Base-by-base conservation (phyloP, 2,888 invertebrate species). In the Mimachlamys varia region DNA sequence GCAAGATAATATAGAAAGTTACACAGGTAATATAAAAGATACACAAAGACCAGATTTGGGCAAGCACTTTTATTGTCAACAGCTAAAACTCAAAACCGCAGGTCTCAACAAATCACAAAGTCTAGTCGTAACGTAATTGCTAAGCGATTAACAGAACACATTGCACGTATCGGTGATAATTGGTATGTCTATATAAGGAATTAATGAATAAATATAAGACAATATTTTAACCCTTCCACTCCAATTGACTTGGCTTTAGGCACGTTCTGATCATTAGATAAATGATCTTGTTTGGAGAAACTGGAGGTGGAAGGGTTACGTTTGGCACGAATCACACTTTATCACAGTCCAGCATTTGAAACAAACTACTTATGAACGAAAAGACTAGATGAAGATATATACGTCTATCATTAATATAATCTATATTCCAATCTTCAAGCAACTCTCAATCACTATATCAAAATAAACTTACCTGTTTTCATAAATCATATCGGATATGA, bases 311-410 rank as follows among this genome's bases (percentile, higher is more conserved):
- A 76, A 76, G 33, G 76, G 76, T 76, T 33, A 76, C 13, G 17
- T 76, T 76, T 76, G 76, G 76, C 76, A 76, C 76, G 33, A 76
- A 76, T 13, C 76, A 76, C 76, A 76, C 76, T 33, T 27, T 76
- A 76, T 76, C 76, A 76, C 76, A 76, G 76, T 76, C 76, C 76
- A 76, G 76, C 33, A 76, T 76, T 76, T 76, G 76, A 76, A 76
- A 76, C 76, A 76, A 76, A 22, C 76, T 76, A 76, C 27, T n/a
- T n/a, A n/a, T 55, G 19, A 10, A 7, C 3, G 19, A 76, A 4
- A 76, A 58, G 22, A 58, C 58, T 58, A 58, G 58, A 58, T 58
- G 58, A 58, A 62, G 62, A n/a, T 62, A 62, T 19, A 62, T n/a
- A 62, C 22, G 62, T n/a, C 10, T 53, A 13, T 53, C 53, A 53